phyloP scores from a whole-genome alignment of 2,113 vertebrate genomes.

The Cyphomyrus discorhynchus region DNA sequence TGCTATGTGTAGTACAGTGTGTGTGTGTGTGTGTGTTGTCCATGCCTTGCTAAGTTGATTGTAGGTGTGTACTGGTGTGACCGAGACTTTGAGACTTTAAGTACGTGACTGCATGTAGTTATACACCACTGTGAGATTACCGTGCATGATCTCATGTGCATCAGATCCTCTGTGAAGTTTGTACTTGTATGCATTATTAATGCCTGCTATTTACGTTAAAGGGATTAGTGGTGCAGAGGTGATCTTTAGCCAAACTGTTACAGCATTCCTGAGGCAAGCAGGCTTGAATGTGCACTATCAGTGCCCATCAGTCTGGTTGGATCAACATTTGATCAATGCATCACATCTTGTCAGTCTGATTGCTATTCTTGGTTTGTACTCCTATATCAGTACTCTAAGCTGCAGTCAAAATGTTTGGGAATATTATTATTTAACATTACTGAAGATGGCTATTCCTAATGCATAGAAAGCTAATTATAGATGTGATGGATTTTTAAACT shows the following conservation, averaged over 20 bases:
- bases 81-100: not conserved
- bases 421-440: not conserved
- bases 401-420: not conserved
- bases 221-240: not conserved
- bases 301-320: not conserved
- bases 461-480: not conserved
- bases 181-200: not conserved
- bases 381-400: not conserved
- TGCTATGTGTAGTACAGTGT: not conserved
- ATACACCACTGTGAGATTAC: not conserved
- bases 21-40: not conserved
- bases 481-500: not conserved
- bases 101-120: not conserved
- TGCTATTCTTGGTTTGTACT: not conserved
- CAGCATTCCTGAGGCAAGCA: not conserved
- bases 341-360: not conserved
- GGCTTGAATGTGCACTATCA: not conserved
- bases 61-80: not conserved
- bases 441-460: not conserved
- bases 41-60: not conserved
- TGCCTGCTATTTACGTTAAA: not conserved
- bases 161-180: not conserved
- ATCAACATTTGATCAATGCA: not conserved
- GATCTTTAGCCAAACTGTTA: not conserved
- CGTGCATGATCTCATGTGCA: not conserved